Percentiles rank a stretch among this genome's conserved stretches.
These are phyloP conservation scores for Euura lappo DNA, from an alignment of 1,140 invertebrate genomes.

Conservation along the genomic window DNA sequence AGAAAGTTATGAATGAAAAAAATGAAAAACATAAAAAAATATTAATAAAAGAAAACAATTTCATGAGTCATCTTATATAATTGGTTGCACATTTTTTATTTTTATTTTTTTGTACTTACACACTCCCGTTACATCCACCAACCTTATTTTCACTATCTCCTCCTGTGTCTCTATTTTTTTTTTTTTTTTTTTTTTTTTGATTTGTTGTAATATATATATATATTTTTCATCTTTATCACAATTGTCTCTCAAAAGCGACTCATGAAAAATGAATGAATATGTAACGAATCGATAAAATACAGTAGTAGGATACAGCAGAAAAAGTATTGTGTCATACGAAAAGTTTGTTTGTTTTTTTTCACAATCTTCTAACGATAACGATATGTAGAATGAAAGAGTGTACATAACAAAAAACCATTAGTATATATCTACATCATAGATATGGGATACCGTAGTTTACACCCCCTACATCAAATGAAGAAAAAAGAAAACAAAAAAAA, in stretches of 20 bases:
- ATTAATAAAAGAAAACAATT: constrained; percentile 11
- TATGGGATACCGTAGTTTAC: not conserved
- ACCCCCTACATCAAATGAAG: not conserved
- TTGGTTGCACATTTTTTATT: constrained; percentile 12
- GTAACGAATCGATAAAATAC: no score
- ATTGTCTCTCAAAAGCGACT: no score
- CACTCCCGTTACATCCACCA: not conserved
- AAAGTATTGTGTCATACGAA: no score
- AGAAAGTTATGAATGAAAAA: not conserved
- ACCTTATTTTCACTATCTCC: not conserved
- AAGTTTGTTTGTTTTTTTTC: not conserved
- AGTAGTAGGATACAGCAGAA: no score
- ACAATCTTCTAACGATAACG: not conserved
- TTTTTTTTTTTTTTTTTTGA: not conserved
- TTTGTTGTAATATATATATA: not conserved
- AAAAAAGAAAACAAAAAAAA: not conserved
- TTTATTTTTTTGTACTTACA: not conserved
- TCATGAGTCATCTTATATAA: constrained; percentile 22
- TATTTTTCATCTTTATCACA: no score
- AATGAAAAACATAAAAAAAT: constrained; percentile 19
- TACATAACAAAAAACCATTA: constrained; percentile 13
- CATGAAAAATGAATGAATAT: no score
- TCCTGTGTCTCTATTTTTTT: not conserved
- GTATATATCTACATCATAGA: constrained; percentile 5
- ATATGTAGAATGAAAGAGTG: not conserved